Evolutionary conservation across 2,113 vertebrate species (phyloP), one percentile per base, ranked within the genome.

Genomic region (Pimephales promelas): DNA sequence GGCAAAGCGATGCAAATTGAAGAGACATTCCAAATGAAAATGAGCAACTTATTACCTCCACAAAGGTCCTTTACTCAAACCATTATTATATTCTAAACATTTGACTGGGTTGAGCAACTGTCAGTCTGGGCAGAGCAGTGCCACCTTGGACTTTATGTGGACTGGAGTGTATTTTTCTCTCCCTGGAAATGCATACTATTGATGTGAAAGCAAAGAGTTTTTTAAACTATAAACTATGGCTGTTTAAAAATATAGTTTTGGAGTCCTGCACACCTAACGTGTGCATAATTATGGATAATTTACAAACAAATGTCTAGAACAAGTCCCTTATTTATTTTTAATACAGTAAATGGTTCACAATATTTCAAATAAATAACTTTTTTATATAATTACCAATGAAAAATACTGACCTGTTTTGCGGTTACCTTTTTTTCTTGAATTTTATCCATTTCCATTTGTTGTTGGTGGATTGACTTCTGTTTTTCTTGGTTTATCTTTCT

Each of bases 401-500:
- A 3, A 72, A 24, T 2, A 71, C 56, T 3, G 87, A 95, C 97
- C 92, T 94, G 94, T 79, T 94, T 89, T 22, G 97, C 96, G 4
- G 93, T 92, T 87, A 94, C 92, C 68, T 75, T 95, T 62, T 92
- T 95, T 31, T 92, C 92, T 10, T 94, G 90, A 45, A 89, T 94
- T 61, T 96, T 94, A 66, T 96, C 92, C 82, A 85, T 86, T 0
- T 89, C 92, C 86, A 88, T 90, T 88, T 93, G 93, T 86, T 93
- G 92, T 84, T 92, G 94, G 84, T 88, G 90, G 3, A 93, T 90
- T 24, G 90, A 89, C 2, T 91, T 89, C 68, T 93, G 93, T 83
- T 94, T 96, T 87, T 94, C 93, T 81, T 91, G 93, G 10, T 83
- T 89, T 84, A 94, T 89, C 68, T 91, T 93, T 92, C 92, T 95